Evolutionary conservation across 2,797 vertebrate species (phyloP).

Genomic region (Lacerta agilis): DNA sequence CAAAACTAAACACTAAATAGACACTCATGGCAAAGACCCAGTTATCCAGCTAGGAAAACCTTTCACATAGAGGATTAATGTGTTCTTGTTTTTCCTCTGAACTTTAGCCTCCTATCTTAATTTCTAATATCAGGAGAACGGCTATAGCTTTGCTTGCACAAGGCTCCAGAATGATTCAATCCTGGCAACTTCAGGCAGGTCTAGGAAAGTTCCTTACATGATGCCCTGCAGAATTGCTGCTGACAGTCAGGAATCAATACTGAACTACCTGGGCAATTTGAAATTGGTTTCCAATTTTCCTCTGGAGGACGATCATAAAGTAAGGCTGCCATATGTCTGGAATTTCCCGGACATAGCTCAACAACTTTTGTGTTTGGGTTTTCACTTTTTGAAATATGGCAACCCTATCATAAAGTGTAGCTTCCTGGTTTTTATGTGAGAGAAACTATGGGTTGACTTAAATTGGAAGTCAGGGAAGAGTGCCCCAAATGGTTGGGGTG

Average conservation of each 20-base stretch:
- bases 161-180: background rate
- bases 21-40: no score
- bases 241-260: background rate
- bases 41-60: no score
- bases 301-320: background rate
- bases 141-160: background rate
- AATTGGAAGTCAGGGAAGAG: no score
- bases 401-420: no score
- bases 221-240: background rate
- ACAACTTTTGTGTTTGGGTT: no score
- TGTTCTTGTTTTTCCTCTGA: background rate
- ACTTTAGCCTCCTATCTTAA: background rate
- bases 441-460: no score
- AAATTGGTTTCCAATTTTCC: background rate
- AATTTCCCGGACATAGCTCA: no score
- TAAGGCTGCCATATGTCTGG: background rate
- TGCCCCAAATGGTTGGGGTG: no score
- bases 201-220: background rate
- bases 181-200: background rate
- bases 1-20: no score
- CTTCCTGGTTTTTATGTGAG: no score
- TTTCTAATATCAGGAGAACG: background rate
- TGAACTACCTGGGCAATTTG: background rate
- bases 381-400: no score
- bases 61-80: background rate